Conservation (phyloP, 2,797 vertebrate genomes). For the Scyliorhinus canicula region DNA sequence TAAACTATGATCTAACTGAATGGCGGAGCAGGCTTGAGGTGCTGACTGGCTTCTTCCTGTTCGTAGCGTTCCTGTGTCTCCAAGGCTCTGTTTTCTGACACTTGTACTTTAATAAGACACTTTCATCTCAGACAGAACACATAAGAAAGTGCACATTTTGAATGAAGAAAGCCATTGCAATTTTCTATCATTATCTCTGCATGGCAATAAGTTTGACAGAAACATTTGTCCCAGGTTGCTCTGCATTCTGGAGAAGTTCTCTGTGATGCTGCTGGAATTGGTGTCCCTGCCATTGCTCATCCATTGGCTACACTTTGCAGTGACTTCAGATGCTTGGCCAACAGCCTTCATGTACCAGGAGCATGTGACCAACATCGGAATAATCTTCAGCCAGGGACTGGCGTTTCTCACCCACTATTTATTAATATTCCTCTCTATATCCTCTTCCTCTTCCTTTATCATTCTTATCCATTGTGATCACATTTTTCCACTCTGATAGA, state of each 20-base stretch:
- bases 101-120: too few relatives aligned
- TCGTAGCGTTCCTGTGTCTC: neutral
- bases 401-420: neutral
- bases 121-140: too few relatives aligned
- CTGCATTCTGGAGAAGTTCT: neutral
- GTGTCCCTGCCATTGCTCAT: neutral
- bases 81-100: neutral
- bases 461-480: neutral
- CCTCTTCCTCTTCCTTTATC: neutral
- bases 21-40: neutral
- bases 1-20: neutral
- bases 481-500: too few relatives aligned
- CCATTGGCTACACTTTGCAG: neutral
- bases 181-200: too few relatives aligned
- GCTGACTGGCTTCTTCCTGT: neutral
- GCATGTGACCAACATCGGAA: neutral
- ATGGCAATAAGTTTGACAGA: too few relatives aligned
- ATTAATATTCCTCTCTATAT: neutral
- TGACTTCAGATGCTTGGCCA: neutral
- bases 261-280: neutral
- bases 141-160: too few relatives aligned
- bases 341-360: neutral
- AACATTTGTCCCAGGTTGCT: neutral
- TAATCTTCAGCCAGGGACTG: neutral
- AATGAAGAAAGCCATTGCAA: too few relatives aligned